Percentiles rank a stretch among this genome's conserved stretches.
These are phyloP conservation scores for Pseudoips prasinana DNA, from an alignment of 2,888 invertebrate species.

Conservation along the genomic window DNA sequence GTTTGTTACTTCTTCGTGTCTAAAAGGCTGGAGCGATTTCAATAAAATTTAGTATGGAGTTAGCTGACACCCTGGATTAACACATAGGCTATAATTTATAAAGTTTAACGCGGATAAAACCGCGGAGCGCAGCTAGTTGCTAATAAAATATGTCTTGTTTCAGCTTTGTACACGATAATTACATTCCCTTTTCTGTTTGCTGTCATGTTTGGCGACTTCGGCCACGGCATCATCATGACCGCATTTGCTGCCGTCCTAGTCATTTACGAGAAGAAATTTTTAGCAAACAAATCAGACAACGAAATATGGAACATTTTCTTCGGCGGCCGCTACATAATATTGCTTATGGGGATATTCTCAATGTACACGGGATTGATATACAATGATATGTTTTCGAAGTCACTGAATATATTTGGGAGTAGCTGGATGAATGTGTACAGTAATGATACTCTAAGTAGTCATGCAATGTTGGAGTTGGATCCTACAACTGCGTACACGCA, in stretches of 20 bases:
- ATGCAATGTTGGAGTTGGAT: conserved; percentile 63
- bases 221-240: conserved; percentile 87
- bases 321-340: conserved; percentile 87
- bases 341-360: conserved; percentile 88
- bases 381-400: conserved; percentile 88
- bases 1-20: no score
- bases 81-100: no score
- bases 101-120: no score
- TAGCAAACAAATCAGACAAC: conserved; percentile 72
- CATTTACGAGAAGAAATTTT: conserved; percentile 82
- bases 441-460: conserved; percentile 45
- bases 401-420: conserved; percentile 86
- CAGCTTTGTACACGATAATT: conserved; percentile 87
- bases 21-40: no score
- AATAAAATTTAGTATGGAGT: no score
- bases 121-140: no score
- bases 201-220: conserved; percentile 90
- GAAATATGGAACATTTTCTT: conserved; percentile 89
- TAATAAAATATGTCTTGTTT: no score
- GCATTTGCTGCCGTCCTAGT: conserved; percentile 84
- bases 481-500: conserved; percentile 66
- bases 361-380: conserved; percentile 89
- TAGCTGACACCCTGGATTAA: no score
- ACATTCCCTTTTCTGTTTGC: conserved; percentile 91
- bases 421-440: conserved; percentile 80